phyloP scores from a whole-genome alignment of 2,888 invertebrate genomes.

The Idaea straminata region DNA sequence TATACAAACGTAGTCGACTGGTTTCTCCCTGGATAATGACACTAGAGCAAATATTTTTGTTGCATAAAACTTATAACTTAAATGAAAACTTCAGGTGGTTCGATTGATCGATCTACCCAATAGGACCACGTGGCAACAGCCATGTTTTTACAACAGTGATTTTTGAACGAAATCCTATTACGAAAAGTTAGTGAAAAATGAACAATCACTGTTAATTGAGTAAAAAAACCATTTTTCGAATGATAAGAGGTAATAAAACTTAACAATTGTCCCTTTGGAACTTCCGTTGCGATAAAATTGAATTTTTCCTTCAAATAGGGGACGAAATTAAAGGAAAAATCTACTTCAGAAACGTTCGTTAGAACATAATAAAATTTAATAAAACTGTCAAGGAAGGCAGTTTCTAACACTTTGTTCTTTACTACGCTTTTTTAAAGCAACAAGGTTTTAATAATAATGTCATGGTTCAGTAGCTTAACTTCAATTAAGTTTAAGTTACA shows the following conservation, averaged over 20 bases:
- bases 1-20: too few species aligned
- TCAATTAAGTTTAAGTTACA: too few species aligned
- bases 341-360: neutral
- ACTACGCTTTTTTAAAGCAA: neutral
- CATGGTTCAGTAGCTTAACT: too few species aligned
- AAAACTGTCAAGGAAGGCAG: neutral
- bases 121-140: too few species aligned
- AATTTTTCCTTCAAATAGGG: neutral
- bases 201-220: neutral
- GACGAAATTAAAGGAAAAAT: neutral
- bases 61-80: too few species aligned
- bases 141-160: too few species aligned
- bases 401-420: neutral
- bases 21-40: too few species aligned
- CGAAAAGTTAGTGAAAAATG: neutral
- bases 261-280: neutral
- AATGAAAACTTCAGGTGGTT: too few species aligned
- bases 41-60: too few species aligned
- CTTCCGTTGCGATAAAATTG: neutral
- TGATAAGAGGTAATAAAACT: conserved; percentile 1
- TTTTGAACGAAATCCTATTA: too few species aligned
- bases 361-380: neutral
- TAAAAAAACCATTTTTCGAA: neutral
- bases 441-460: too few species aligned
- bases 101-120: too few species aligned